These are phyloP conservation scores for Xenopus laevis DNA, from an alignment of 2,113 vertebrate genomes.

Conservation along the genomic window DNA sequence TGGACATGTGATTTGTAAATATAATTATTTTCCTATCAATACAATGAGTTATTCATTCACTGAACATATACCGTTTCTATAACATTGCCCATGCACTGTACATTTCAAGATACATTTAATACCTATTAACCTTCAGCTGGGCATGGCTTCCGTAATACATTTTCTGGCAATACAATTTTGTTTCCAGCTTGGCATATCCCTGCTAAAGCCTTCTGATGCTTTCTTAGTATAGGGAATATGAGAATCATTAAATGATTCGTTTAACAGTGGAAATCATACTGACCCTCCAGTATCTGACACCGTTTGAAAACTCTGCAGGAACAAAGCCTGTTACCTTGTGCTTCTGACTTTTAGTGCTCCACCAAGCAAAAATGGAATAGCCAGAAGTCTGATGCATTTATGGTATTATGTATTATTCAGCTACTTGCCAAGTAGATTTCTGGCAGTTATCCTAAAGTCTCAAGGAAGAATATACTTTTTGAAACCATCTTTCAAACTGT, in stretches of 20 bases:
- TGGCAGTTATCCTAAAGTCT: constrained; percentile 41
- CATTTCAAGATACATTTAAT: no score
- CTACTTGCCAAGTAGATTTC: constrained; percentile 2
- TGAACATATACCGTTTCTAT: no score
- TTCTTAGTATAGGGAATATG: neutral
- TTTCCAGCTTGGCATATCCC: neutral
- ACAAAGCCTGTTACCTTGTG: constrained; percentile 19
- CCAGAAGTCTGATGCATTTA: constrained; percentile 22
- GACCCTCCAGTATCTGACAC: constrained; percentile 15
- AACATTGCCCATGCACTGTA: no score
- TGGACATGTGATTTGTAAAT: no score
- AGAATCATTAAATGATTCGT: constrained; percentile 27
- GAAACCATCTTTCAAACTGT: constrained; percentile 19
- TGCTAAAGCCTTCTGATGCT: neutral
- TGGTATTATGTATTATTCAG: constrained; percentile 37
- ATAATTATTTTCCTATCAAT: no score
- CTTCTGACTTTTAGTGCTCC: constrained; percentile 12
- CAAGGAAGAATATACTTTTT: constrained; percentile 31
- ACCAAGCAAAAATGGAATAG: constrained; percentile 13
- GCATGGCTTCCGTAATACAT: neutral
- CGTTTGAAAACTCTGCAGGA: neutral
- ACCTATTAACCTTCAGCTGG: neutral
- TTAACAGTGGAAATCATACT: constrained; percentile 2
- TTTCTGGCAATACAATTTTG: neutral
- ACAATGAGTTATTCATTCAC: no score